phyloP scores from a whole-genome alignment of 2,113 vertebrate species.

The Raja brachyura region DNA sequence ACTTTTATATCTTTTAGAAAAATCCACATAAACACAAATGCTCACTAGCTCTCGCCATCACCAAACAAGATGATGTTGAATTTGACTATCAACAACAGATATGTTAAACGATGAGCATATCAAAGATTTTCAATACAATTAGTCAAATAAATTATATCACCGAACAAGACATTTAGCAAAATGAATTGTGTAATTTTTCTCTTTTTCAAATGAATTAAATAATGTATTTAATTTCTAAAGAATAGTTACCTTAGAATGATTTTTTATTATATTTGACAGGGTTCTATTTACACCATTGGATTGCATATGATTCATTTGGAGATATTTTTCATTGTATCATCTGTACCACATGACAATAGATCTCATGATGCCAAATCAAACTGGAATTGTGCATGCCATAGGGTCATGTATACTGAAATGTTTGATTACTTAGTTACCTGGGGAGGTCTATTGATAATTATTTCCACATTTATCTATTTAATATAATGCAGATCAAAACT shows the following conservation, averaged over 20 bases:
- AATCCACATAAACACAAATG: neutral
- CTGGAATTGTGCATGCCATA: neutral
- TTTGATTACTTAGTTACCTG: neutral
- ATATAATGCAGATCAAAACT: neutral
- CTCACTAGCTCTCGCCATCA: neutral
- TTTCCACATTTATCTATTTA: neutral
- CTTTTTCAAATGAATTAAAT: neutral
- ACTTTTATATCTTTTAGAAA: neutral
- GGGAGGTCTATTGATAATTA: neutral
- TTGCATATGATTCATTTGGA: neutral
- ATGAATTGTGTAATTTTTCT: neutral
- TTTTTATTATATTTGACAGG: neutral
- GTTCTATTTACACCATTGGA: neutral
- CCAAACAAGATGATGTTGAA: neutral
- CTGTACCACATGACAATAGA: neutral
- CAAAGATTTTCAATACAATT: constrained; percentile 12
- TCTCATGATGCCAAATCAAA: neutral
- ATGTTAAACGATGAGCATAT: neutral
- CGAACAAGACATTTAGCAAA: neutral
- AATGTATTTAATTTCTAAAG: neutral
- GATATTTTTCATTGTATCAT: neutral
- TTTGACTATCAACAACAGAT: neutral
- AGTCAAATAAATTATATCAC: neutral
- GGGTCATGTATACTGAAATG: neutral
- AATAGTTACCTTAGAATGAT: neutral